phyloP scores from a whole-genome alignment of 2,113 vertebrate species.

The Chloebia gouldiae region DNA sequence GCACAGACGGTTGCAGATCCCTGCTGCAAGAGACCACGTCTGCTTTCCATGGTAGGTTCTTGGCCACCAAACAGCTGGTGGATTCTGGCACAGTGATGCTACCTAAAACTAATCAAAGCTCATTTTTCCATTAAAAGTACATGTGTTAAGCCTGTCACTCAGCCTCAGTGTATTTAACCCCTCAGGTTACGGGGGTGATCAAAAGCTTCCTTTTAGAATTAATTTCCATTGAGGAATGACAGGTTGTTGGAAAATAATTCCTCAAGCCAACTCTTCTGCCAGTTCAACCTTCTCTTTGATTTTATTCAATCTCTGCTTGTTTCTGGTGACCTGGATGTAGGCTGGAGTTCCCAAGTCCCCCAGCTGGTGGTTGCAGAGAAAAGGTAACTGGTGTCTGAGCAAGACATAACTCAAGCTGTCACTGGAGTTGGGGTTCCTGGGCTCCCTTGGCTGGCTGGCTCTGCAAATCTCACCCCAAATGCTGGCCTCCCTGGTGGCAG shows the following conservation, averaged over 20 bases:
- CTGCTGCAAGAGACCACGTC: neutral
- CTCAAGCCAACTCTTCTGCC: neutral
- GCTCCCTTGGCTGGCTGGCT: neutral
- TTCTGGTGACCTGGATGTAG: neutral
- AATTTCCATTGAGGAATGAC: neutral
- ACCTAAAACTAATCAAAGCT: neutral
- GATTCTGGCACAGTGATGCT: neutral
- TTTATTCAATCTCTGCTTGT: neutral
- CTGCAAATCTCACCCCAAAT: neutral
- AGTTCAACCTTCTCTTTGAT: neutral
- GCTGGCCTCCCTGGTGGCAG: neutral
- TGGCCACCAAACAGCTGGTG: neutral
- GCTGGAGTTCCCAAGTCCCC: neutral
- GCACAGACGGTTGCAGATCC: neutral
- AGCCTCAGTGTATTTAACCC: neutral
- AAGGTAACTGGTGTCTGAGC: neutral
- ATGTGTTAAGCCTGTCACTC: neutral
- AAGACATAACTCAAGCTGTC: accelerated
- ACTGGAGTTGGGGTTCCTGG: neutral
- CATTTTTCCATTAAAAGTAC: neutral
- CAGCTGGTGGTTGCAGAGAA: neutral
- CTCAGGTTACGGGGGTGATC: neutral
- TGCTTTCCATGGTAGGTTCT: neutral
- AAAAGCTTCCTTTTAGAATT: neutral
- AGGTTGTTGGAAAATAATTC: neutral